Conservation (phyloP, 2,113 vertebrate species). For the Cottus gobio region DNA sequence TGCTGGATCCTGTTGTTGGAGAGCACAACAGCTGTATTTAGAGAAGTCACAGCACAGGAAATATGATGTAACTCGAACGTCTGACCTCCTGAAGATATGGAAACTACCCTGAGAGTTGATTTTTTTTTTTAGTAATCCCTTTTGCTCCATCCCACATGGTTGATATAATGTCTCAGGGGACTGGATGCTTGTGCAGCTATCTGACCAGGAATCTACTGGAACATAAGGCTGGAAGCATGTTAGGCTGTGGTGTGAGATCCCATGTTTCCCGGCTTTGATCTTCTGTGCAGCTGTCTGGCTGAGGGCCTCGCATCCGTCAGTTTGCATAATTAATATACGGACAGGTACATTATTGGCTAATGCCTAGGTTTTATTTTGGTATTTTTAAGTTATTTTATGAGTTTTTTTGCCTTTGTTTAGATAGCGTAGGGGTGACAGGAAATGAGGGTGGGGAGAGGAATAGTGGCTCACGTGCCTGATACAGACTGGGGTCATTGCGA, state of each 20-base stretch:
- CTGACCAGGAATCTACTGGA: constrained; percentile 14
- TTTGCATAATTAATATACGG: constrained; percentile 12
- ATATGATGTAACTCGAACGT: constrained; percentile 8
- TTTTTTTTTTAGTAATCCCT: constrained; percentile 20
- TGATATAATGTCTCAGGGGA: constrained; percentile 2
- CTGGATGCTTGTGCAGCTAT: not conserved
- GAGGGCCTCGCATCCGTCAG: not conserved
- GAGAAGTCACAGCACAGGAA: constrained; percentile 12
- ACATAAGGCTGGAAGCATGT: constrained; percentile 7
- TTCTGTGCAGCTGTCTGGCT: constrained; percentile 3
- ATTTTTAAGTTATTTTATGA: not conserved
- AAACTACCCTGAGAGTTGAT: not conserved
- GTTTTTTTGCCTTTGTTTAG: not conserved
- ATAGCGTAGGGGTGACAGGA: not conserved
- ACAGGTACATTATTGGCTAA: not conserved
- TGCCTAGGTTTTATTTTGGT: not conserved
- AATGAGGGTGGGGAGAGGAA: not conserved
- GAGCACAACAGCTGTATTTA: constrained; percentile 25
- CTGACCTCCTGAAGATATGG: constrained; percentile 27
- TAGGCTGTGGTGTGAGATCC: not conserved
- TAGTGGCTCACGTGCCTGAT: not conserved
- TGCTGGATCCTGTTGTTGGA: constrained; percentile 45
- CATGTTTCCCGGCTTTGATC: constrained; percentile 21
- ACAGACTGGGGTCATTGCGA: not conserved
- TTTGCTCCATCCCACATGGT: constrained; percentile 8